A percentile compares a stretch with the other conserved stretches of the same genome.
phyloP scores from a whole-genome alignment of 2,113 vertebrate species.

The Cnemophilus loriae region DNA sequence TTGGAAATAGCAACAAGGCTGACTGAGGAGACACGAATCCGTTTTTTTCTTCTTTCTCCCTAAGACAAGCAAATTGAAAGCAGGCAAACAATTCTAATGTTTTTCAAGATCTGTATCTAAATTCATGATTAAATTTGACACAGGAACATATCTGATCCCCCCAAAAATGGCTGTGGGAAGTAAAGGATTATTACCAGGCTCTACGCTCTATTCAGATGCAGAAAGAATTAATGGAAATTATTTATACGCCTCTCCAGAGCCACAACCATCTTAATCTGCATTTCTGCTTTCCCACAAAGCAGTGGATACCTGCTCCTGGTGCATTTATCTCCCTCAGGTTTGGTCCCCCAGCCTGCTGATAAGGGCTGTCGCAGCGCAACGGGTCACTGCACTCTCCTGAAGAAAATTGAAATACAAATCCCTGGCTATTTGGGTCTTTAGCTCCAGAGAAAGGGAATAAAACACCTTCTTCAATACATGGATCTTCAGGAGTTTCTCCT shows the following conservation, averaged over 20 bases:
- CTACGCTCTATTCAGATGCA: neutral
- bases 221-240: neutral
- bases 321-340: neutral
- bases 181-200: neutral
- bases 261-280: neutral
- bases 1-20: neutral
- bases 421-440: neutral
- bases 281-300: neutral
- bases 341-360: neutral
- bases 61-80: neutral
- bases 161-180: neutral
- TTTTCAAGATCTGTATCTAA: neutral
- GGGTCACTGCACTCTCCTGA: neutral
- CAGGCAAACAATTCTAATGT: neutral
- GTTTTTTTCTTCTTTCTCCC: neutral
- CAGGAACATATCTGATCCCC: neutral
- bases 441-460: neutral
- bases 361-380: neutral
- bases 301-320: neutral
- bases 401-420: neutral
- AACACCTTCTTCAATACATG: neutral
- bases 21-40: rapidly evolving
- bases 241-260: neutral
- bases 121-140: neutral
- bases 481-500: neutral